Base-by-base conservation (phyloP, 2,113 vertebrate genomes). In the Sciurus niger region DNA sequence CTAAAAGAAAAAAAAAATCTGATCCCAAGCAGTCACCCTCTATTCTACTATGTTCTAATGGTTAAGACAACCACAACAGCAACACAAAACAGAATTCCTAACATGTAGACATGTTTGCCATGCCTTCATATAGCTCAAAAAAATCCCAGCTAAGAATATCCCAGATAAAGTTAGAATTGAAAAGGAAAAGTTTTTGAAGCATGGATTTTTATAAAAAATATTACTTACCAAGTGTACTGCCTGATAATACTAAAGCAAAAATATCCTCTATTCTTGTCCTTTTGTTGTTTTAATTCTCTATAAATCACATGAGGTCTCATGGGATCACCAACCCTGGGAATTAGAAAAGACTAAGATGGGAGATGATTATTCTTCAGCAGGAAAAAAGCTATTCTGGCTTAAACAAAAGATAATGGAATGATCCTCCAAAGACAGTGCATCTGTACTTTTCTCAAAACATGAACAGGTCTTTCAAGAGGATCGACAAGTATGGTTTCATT, bases 131-230 rank as follows among this genome's bases (percentile, higher is more conserved):
- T 51, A 82, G 3, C 14, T 79, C 43, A 89, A 40, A 90, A 91
- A n/a, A 8, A 63, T 72, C 46, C 28, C 58, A 73, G 68, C 34
- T 37, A 32, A 72, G 24, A 58, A 80, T 25, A 7, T 67, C 37
- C 12, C 5, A 84, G 34, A 3, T 63, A 32, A 83, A 74, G 10
- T 77, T 79, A 70, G 16, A 67, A 37, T 11, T 86, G 9, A 78
- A 89, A 89, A 85, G 10, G 1, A 89, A 83, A 68, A 58, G 55
- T 90, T 97, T 93, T 86, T 85, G 65, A 70, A 95, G 53, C 84
- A 34, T 43, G 10, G 9, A 16, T 93, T 37, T 91, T 86, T 78
- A 67, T 77, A 77, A 28, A 74, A 95, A 93, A 86, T 89, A 74
- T 60, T 20, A 53, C 2, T 84, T 74, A 34, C 63, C 37, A 86